Base-by-base conservation (phyloP, 1,140 invertebrate species). In the Amyelois transitella region DNA sequence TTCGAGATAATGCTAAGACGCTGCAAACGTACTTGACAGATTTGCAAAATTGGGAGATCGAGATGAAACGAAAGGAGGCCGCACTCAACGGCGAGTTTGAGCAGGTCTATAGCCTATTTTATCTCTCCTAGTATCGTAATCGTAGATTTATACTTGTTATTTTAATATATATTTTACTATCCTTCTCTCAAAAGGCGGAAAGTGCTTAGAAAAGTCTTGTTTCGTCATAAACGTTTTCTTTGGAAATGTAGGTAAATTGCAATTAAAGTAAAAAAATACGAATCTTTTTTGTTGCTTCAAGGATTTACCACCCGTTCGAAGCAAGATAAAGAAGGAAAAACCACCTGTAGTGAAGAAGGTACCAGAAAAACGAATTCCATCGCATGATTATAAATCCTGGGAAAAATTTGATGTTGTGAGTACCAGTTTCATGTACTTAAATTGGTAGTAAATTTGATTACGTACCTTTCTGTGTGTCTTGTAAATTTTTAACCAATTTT, bases 41-140 rank as follows among this genome's bases (percentile, higher is more conserved):
- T 73, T 86, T 98, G 69, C 92, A 93, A 74, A 91, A 90, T 71
- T 98, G 96, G 96, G 94, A 96, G 77, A 88, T 90, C 51, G 93
- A 96, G 66, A 96, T 97, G 86, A 96, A 95, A 88, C 89, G 89
- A 59, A 95, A 95, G 88, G 96, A 98, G 61, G 78, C 91, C 55
- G 90, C 92, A 49, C 65, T 93, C 19, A 87, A 78, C 68, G 81
- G 77, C 48, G 75, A 72, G 55, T 77, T 78, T 59, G 76, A 79
- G 64, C 81, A 88, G 86, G 83, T 86, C 81, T 71, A 48, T 38
- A 50, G 51, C 12, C 25, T 14, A 25, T 45, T 53, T 28, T 24
- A n/a, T 10, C 18, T 48, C 28, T 17, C 18, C 1, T 48, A 20
- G 0, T 19, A 2, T 38, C 32, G 32, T 38, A 38, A 38, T 38